phyloP scores from a whole-genome alignment of 2,113 vertebrate species.

The Falco punctatus region DNA sequence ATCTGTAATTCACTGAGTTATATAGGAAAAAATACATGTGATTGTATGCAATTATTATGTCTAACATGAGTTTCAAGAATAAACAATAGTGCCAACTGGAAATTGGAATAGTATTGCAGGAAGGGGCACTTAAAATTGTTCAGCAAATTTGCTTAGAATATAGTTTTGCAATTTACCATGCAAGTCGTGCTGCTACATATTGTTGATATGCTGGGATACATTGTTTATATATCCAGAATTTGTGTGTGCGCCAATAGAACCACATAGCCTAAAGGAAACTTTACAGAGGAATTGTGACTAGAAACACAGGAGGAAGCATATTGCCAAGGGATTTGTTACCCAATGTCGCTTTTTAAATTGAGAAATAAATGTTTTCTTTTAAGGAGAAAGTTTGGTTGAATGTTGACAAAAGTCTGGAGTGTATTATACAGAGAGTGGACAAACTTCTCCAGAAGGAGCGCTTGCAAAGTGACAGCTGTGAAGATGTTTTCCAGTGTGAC shows the following conservation, averaged over 20 bases:
- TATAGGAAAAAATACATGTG: background rate
- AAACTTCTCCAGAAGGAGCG: slow-evolving; percentile 94
- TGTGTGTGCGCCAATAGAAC: background rate
- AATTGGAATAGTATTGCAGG: background rate
- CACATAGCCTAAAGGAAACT: background rate
- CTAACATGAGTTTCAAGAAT: background rate
- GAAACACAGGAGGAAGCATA: background rate
- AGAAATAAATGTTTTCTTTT: slow-evolving; percentile 34
- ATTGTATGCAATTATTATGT: background rate
- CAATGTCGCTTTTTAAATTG: background rate
- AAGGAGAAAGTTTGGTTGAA: slow-evolving; percentile 98
- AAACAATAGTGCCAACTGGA: background rate
- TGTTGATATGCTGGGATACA: background rate
- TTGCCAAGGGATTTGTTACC: background rate
- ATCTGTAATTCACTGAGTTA: background rate
- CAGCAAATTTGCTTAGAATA: background rate
- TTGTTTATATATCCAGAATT: background rate
- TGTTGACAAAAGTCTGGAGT: slow-evolving; percentile 97
- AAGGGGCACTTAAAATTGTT: background rate
- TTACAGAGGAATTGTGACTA: background rate
- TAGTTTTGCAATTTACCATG: background rate
- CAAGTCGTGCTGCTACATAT: background rate
- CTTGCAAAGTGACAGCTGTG: slow-evolving; percentile 81
- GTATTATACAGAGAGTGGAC: slow-evolving; percentile 95
- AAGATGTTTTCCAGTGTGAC: slow-evolving; percentile 81